Evolutionary conservation across 2,113 vertebrate species (phyloP), one percentile per base, ranked within the genome.

Genomic region (Garra rufa): DNA sequence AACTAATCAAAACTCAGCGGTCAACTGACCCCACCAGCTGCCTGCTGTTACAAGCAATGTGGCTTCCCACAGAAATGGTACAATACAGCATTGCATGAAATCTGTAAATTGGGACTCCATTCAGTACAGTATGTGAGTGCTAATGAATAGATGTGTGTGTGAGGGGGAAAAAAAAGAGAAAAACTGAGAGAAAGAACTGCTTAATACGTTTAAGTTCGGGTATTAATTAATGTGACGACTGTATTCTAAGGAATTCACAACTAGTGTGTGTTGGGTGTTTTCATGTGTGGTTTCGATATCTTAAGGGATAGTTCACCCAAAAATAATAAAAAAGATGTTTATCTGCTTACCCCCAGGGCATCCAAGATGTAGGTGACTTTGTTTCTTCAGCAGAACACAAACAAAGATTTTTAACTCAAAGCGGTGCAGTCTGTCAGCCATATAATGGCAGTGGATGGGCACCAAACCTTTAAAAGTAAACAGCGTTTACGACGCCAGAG

Each of bases 1-100:
- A 61, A 44, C 38, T 78, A 78, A 78, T 78, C 76, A 78, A 24
- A 61, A 28, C 76, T 21, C 76, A 78, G 76, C 34, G 1, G 76
- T 28, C 76, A 41, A n/a, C 38, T 78, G 55, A 78, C 76, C 76
- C 13, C 38, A 0, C 7, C 52, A 24, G 52, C 21, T 57, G 34
- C 75, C 75, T 19, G 76, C 76, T 78, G 55, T 26, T 78, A 19
- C 55, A 15, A 78, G n/a, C 38, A 63, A 44, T 63, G 41, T 63
- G 76, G 76, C 76, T 61, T 78, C 76, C 55, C 76, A 44, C 55
- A 61, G 38, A 78, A 61, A 43, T 15, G 13, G 34, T 17, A 61
- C 34, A 19, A 61, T 78, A 19, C 38, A 44, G 76, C 55, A n/a
- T 26, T 44, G 76, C 55, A 43, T 44, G 38, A 19, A 41, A 61